phyloP scores from a whole-genome alignment of 2,113 vertebrate genomes.

The Bufo gargarizans region DNA sequence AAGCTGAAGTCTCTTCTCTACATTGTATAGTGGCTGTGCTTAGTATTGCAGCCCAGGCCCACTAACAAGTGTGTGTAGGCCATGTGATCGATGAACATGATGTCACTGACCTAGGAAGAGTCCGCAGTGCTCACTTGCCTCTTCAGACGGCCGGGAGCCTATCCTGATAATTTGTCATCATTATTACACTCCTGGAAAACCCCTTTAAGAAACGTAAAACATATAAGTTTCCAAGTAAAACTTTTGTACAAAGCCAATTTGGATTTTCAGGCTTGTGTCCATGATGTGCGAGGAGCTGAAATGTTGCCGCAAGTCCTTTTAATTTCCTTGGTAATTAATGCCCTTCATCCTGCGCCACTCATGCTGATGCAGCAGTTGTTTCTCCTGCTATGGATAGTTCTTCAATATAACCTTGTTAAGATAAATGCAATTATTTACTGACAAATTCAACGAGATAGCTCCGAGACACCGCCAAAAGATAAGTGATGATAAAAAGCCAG shows the following conservation, averaged over 20 bases:
- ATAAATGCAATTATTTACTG: slow-evolving; percentile 60
- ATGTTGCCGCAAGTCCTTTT: slow-evolving; percentile 57
- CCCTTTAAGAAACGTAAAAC: not conserved
- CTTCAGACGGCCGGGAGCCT: too few relatives aligned
- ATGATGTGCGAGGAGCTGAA: slow-evolving; percentile 20
- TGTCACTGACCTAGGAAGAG: too few relatives aligned
- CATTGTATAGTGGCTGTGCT: too few relatives aligned
- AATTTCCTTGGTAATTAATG: slow-evolving; percentile 57
- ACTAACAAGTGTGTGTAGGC: too few relatives aligned
- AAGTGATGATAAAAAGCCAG: slow-evolving; percentile 52
- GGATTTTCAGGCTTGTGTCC: slow-evolving; percentile 8
- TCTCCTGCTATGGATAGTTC: slow-evolving; percentile 50
- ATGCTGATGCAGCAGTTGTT: slow-evolving; percentile 58
- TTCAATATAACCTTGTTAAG: slow-evolving; percentile 58
- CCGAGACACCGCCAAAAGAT: slow-evolving; percentile 48
- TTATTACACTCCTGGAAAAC: too few relatives aligned
- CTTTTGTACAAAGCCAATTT: slow-evolving; percentile 42
- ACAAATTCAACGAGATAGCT: slow-evolving; percentile 56
- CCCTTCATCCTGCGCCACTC: slow-evolving; percentile 43
- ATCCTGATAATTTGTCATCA: too few relatives aligned
- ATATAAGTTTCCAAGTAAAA: slow-evolving; percentile 23
- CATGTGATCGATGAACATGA: too few relatives aligned
- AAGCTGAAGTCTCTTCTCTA: too few relatives aligned
- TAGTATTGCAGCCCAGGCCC: too few relatives aligned
- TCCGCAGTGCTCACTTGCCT: too few relatives aligned